These are phyloP conservation scores for Fundulus diaphanus DNA, from an alignment of 2,797 vertebrate genomes.

Conservation along the genomic window DNA sequence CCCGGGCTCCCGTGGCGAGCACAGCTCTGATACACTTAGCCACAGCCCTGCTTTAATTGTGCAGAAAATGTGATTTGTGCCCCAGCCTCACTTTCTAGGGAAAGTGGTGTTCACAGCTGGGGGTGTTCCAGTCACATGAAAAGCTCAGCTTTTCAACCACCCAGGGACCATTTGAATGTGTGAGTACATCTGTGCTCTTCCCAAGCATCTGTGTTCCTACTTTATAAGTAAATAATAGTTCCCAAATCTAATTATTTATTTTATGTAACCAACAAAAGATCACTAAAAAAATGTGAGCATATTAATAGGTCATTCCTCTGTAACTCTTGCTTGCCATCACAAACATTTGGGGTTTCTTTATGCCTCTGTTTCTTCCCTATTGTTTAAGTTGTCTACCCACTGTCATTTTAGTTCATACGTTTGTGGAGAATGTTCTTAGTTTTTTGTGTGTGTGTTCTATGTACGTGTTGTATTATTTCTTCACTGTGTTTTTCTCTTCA, in stretches of 20 bases:
- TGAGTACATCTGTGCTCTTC: conserved; percentile 31
- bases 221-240: conserved; percentile 69
- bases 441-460: too few species aligned
- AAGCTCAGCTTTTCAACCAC: conserved; percentile 78
- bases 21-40: conserved; percentile 80
- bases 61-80: conserved; percentile 88
- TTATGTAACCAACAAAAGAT: conserved; percentile 16
- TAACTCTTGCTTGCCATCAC: too few species aligned
- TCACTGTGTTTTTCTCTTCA: too few species aligned
- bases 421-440: too few species aligned
- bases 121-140: conserved; percentile 79
- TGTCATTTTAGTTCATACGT: too few species aligned
- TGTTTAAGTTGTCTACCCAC: too few species aligned
- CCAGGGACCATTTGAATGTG: conserved; percentile 56
- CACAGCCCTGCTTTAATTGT: conserved; percentile 84
- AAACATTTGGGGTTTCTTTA: too few species aligned
- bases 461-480: too few species aligned
- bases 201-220: conserved; percentile 41
- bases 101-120: conserved; percentile 81
- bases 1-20: conserved; percentile 71
- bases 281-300: conserved; percentile 14
- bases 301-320: conserved; percentile 8
- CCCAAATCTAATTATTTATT: conserved; percentile 59
- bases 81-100: conserved; percentile 80
- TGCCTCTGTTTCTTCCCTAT: too few species aligned